A percentile compares a stretch with the other conserved stretches of the same genome.
Evolutionary conservation across 2,888 invertebrate species (phyloP).

Genomic region (Anaspis maculata): DNA sequence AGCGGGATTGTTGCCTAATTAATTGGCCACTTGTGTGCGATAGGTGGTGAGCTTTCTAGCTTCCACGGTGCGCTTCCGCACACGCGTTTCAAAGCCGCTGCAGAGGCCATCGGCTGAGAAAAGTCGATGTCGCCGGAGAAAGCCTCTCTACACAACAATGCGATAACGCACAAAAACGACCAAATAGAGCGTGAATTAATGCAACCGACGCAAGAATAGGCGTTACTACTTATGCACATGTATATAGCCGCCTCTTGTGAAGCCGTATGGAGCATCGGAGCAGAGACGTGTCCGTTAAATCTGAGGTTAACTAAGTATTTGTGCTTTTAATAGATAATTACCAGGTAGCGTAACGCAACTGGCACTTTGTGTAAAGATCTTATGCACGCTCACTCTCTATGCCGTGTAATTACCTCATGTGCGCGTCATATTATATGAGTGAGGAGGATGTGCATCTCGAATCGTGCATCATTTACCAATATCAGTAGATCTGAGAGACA

Average conservation of each 20-base stretch:
- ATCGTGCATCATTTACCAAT: too few relatives aligned
- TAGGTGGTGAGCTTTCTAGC: too few relatives aligned
- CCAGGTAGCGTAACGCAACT: slow-evolving; percentile 20
- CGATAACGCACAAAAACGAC: slow-evolving; percentile 7
- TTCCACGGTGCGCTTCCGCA: too few relatives aligned
- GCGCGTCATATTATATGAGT: neutral
- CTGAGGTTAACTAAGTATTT: slow-evolving; percentile 18
- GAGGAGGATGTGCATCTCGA: too few relatives aligned
- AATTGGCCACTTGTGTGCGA: too few relatives aligned
- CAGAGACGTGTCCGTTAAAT: slow-evolving; percentile 10
- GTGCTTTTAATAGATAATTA: slow-evolving; percentile 25
- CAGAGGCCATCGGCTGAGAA: too few relatives aligned
- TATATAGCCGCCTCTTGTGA: too few relatives aligned
- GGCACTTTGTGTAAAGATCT: slow-evolving; percentile 11
- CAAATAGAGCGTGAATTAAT: slow-evolving; percentile 14
- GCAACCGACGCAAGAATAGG: slow-evolving; percentile 1
- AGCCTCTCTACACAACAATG: neutral
- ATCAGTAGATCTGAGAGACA: too few relatives aligned
- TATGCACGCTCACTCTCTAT: slow-evolving; percentile 7
- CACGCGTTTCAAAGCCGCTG: too few relatives aligned
- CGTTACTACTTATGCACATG: neutral
- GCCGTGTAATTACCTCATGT: slow-evolving; percentile 11
- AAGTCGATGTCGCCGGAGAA: too few relatives aligned
- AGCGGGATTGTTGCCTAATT: too few relatives aligned
- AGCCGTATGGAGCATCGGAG: too few relatives aligned